Evolutionary conservation across 2,888 invertebrate genomes (phyloP).

Genomic region (Tuta absoluta): DNA sequence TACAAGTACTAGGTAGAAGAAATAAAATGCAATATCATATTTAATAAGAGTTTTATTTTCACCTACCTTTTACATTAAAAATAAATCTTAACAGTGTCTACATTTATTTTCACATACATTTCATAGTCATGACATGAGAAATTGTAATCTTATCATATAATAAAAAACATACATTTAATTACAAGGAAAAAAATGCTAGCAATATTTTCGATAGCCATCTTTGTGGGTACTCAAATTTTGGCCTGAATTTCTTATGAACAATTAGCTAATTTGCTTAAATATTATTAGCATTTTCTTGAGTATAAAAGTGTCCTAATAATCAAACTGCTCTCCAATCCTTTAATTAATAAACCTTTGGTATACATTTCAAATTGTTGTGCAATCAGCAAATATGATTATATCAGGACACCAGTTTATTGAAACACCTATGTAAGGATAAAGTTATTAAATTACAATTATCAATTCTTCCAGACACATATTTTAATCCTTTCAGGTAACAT

Average conservation of each 20-base stretch:
- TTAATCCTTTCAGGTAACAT: conserved; percentile 18
- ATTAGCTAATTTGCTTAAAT: not conserved
- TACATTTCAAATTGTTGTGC: not conserved
- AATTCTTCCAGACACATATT: not conserved
- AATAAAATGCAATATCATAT: not conserved
- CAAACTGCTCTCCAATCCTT: not conserved
- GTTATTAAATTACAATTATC: not conserved
- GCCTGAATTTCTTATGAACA: not conserved
- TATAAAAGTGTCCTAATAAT: not conserved
- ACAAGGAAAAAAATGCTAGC: not conserved
- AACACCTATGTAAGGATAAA: not conserved
- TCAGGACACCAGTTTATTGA: not conserved
- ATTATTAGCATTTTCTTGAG: not conserved
- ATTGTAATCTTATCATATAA: conserved; percentile 8
- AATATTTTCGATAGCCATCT: not conserved
- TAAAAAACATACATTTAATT: not conserved
- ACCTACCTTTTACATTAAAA: conserved; percentile 18
- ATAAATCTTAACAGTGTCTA: conserved; percentile 14
- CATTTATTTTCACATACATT: conserved; percentile 15
- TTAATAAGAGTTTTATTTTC: conserved; percentile 9
- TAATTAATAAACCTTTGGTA: not conserved
- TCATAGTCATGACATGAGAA: conserved; percentile 4
- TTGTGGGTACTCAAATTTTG: not conserved
- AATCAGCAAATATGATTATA: not conserved
- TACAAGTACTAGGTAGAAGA: not conserved